These are phyloP conservation scores for Brienomyrus longianalis DNA, from an alignment of 2,113 vertebrate genomes.

Conservation along the genomic window DNA sequence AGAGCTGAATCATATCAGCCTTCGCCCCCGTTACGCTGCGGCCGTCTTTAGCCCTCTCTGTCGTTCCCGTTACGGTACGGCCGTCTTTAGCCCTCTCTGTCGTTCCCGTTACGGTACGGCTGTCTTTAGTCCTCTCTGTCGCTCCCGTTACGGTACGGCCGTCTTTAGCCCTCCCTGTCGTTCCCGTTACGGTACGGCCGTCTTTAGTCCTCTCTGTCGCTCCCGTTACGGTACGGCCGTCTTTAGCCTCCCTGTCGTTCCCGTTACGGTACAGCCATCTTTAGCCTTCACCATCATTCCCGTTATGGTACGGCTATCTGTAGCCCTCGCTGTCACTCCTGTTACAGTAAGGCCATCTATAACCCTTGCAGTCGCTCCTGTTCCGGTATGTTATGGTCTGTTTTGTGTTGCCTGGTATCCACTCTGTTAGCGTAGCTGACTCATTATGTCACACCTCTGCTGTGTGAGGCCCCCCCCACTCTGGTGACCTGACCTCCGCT, in stretches of 20 bases:
- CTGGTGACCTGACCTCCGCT: not conserved
- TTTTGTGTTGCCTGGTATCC: not conserved
- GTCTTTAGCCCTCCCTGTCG: no score
- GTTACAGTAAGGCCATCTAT: not conserved
- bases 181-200: no score
- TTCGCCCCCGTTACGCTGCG: not conserved
- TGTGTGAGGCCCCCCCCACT: not conserved
- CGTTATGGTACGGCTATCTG: not conserved
- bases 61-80: not conserved
- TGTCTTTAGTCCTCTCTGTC: no score
- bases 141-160: no score
- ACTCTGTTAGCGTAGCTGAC: not conserved
- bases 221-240: no score
- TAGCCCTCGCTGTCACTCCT: no score
- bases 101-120: no score
- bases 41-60: not conserved
- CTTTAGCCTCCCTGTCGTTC: no score
- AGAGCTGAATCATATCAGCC: not conserved
- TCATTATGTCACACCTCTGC: not conserved
- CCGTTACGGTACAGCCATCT: no score
- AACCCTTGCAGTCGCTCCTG: not conserved
- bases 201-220: not conserved
- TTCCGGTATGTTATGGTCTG: not conserved
- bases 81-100: not conserved
- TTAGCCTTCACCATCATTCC: not conserved